Conservation (phyloP, 2,888 invertebrate species). For the Leptinotarsa tumamoca region DNA sequence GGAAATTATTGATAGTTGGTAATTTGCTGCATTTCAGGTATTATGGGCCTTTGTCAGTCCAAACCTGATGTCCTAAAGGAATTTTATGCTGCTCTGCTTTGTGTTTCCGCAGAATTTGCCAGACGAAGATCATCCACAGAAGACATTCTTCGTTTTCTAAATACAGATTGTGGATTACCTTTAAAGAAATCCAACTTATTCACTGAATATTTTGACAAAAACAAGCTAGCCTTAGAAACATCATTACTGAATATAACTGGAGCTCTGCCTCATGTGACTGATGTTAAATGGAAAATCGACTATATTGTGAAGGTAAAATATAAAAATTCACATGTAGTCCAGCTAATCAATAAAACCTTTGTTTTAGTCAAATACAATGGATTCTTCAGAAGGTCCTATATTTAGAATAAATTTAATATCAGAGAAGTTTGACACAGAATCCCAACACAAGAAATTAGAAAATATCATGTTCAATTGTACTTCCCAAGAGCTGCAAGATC, state of each 20-base stretch:
- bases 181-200: conserved; percentile 52
- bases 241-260: conserved; percentile 61
- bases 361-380: conserved; percentile 61
- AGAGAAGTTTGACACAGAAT: conserved; percentile 61
- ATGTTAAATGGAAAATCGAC: conserved; percentile 74
- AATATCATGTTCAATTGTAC: conserved; percentile 73
- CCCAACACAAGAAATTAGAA: conserved; percentile 63
- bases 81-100: conserved; percentile 58
- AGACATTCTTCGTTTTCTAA: conserved; percentile 52
- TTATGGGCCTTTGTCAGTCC: conserved; percentile 2
- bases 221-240: conserved; percentile 56
- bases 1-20: too few relatives aligned
- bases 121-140: conserved; percentile 55
- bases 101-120: conserved; percentile 58
- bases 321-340: not conserved
- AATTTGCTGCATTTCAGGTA: conserved; percentile 7
- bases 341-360: not conserved
- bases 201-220: conserved; percentile 56
- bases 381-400: conserved; percentile 61
- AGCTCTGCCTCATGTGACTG: conserved; percentile 70
- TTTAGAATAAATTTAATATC: conserved; percentile 61
- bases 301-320: conserved; percentile 62
- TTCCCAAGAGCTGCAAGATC: conserved; percentile 74
- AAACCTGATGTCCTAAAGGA: conserved; percentile 60
- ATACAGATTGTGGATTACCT: conserved; percentile 55